phyloP scores from a whole-genome alignment of 2,888 invertebrate species.

The Andrena bicolor region DNA sequence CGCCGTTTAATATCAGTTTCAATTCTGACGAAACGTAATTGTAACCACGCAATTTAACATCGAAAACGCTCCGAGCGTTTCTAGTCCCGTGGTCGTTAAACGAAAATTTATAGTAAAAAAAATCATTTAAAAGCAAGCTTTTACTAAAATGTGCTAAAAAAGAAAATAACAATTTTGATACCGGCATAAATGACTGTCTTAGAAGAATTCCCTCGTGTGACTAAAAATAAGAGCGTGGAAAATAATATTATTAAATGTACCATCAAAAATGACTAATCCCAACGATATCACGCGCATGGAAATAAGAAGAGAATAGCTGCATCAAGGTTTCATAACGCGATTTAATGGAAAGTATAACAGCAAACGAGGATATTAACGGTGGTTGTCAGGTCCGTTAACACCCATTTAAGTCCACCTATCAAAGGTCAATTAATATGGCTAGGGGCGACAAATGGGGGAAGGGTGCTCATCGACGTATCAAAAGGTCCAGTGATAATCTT shows the following conservation, averaged over 20 bases:
- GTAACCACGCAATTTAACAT: too few species aligned
- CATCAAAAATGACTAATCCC: background rate
- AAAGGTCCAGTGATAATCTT: constrained; percentile 52
- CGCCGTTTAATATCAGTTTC: too few species aligned
- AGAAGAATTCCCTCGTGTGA: too few species aligned
- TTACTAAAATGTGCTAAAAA: too few species aligned
- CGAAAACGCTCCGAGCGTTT: too few species aligned
- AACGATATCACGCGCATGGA: background rate
- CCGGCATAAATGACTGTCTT: too few species aligned
- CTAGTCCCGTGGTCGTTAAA: too few species aligned
- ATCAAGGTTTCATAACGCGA: background rate
- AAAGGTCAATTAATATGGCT: constrained; percentile 56
- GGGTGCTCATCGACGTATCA: constrained; percentile 30
- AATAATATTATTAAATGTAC: background rate
- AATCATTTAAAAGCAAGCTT: too few species aligned
- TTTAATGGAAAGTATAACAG: background rate
- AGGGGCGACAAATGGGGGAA: constrained; percentile 29
- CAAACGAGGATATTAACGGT: constrained; percentile 4
- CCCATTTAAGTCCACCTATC: constrained; percentile 12
- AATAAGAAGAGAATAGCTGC: background rate
- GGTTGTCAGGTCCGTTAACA: background rate
- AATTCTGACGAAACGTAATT: too few species aligned
- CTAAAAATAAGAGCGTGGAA: too few species aligned
- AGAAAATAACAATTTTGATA: too few species aligned
- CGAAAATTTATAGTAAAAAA: too few species aligned